Base-by-base conservation (phyloP, 2,797 vertebrate species). In the Sebastes variabilis region DNA sequence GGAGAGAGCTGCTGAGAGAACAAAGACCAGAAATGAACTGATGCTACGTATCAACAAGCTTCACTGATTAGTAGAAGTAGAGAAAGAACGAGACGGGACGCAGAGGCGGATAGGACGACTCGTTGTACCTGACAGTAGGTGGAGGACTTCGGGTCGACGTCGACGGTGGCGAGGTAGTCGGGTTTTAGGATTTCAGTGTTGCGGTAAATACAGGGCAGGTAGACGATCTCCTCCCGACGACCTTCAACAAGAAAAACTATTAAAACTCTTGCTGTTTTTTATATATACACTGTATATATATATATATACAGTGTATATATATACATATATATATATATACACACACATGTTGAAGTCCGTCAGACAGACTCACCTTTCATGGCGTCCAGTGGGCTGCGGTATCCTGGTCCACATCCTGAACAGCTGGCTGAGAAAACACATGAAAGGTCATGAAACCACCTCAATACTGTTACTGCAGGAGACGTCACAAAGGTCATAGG, bases 141-240 rank as follows among this genome's bases (percentile, higher is more conserved):
- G 0, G 94, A 70, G 7, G 98, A 99, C 1, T 86, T 66, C 1
- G 97, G 97, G 68, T 97, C 83, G 0, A 99, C 94, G 1, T 99
- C 98, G 14, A 99, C 97, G 0, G 98, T 99, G 76, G 97, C 97
- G 69, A 99, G 90, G 77, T 98, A 99, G 88, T 99, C 98, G 0
- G 98, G 97, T 62, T 97, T 97, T n/a, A 93, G 84, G 1, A 24
- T 88, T 12, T 84, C 93, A 0, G 97, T 99, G 94, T 95, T 97
- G 7, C 97, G 94, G 91, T 98, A 98, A 93, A 99, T 96, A 59
- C 98, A 99, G 3, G 97, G 98, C 86, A 99, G 64, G 82, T 99
- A 99, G 14, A 99, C 84, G 0, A 99, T 96, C 94, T 97, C 80
- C 87, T 99, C 98, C 60, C 95, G 92, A 52, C 96, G 96, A 38